Percentiles rank a stretch among this genome's conserved stretches.
phyloP scores from a whole-genome alignment of 2,888 invertebrate species.

The Caenorhabditis macrosperma region DNA sequence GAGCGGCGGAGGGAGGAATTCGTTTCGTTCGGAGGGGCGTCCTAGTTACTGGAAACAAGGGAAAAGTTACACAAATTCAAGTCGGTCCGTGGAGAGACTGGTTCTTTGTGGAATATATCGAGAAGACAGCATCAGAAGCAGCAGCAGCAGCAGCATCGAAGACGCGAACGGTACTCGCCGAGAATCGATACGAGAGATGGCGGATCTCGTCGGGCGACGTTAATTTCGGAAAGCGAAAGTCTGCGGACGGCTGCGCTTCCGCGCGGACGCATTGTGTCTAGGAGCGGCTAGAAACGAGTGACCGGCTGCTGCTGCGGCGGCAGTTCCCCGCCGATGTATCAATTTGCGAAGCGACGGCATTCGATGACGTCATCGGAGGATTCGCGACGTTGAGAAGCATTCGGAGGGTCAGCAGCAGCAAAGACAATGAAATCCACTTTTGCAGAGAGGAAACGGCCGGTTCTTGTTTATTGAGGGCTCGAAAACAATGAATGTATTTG shows the following conservation, averaged over 20 bases:
- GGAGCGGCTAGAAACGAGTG: slow-evolving; percentile 19
- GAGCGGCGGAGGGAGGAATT: not conserved
- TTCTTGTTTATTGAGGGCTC: slow-evolving; percentile 22
- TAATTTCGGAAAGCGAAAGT: slow-evolving; percentile 40
- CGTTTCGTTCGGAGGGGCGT: slow-evolving; percentile 15
- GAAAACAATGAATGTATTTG: slow-evolving; percentile 3
- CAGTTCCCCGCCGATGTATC: slow-evolving; percentile 29
- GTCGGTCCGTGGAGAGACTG: slow-evolving; percentile 23
- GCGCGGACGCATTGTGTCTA: slow-evolving; percentile 46
- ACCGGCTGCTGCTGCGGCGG: too few relatives aligned
- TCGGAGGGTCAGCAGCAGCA: slow-evolving; percentile 8
- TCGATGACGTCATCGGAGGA: slow-evolving; percentile 23
- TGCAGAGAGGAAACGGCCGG: not conserved
- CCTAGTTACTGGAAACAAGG: slow-evolving; percentile 29
- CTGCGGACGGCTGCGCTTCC: slow-evolving; percentile 35
- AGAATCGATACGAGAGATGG: slow-evolving; percentile 27
- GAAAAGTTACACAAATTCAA: slow-evolving; percentile 50
- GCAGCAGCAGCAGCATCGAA: too few relatives aligned
- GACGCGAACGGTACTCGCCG: slow-evolving; percentile 9
- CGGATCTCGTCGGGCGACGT: slow-evolving; percentile 31
- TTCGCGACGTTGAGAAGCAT: too few relatives aligned
- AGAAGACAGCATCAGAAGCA: slow-evolving; percentile 33
- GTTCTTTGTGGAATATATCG: slow-evolving; percentile 39
- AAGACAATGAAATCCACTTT: not conserved
- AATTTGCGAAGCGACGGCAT: slow-evolving; percentile 45